Evolutionary conservation across 2,888 invertebrate genomes (phyloP), one percentile per base, ranked within the genome.

Genomic region (Mythimna impura): DNA sequence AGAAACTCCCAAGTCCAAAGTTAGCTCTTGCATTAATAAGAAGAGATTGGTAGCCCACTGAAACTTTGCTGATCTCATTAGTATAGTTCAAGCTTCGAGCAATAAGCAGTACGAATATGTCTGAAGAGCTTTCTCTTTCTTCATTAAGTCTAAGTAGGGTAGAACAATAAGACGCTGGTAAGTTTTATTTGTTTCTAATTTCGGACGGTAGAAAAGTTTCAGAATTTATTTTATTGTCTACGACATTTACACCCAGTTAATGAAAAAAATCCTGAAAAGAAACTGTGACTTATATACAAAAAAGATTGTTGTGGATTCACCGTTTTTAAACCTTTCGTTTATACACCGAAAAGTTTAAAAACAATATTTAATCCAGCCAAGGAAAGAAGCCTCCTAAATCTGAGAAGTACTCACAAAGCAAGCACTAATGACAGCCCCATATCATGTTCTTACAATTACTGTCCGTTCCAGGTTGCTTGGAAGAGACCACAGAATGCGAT

Each of bases 11-110:
- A 25, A 63, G 8, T 34, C 8, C 34, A 43, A 80, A 75, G 66
- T 66, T 64, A 30, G 9, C n/a, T 67, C 30, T 20, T 76, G 64
- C 40, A 81, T 71, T 63, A 71, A 43, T 76, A 80, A 68, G 17
- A 36, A 36, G 14, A 57, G 22, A 34, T 79, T 43, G 47, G 64
- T 52, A n/a, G 14, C 17, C 50, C 40, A 22, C 17, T 52, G 17
- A 40, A 66, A 71, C 52, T 71, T 76, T 0, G 7, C 20, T 71
- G 30, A 67, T 62, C 57, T 40, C 9, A 76, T 76, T 80, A 80
- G 22, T 60, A 55, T 65, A 66, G 67, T 57, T 70, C 55, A 25
- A 63, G 60, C 62, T 78, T 60, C 14, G 40, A 58, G 40, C 47
- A 70, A 64, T 78, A 61, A 67, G 40, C 64, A 30, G 43, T 69